Percentiles rank a stretch among this genome's conserved stretches.
phyloP scores from a whole-genome alignment of 2,888 invertebrate species.

The Apamea anceps region DNA sequence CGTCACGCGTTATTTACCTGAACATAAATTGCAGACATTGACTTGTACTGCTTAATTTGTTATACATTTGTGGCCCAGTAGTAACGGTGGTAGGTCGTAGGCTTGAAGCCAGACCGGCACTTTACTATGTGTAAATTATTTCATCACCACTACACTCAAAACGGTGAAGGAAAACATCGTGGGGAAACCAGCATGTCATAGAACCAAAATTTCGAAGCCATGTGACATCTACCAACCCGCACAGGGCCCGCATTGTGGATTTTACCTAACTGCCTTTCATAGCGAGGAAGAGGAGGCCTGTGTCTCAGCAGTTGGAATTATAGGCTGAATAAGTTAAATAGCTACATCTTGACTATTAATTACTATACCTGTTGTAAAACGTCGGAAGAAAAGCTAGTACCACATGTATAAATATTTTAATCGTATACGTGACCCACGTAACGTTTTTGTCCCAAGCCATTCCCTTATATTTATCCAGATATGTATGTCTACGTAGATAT shows the following conservation, averaged over 20 bases:
- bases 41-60: neutral
- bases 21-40: neutral
- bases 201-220: neutral
- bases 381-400: neutral
- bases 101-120: neutral
- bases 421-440: no score
- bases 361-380: no score
- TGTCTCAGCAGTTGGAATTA: neutral
- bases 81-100: neutral
- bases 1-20: neutral
- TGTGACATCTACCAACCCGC: neutral
- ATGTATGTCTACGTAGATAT: no score
- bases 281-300: neutral
- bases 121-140: no score
- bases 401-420: neutral
- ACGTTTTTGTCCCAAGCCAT: neutral
- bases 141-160: neutral
- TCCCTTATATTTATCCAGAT: neutral
- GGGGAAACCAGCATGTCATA: neutral
- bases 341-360: neutral
- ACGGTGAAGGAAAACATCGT: neutral
- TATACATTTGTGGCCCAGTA: neutral
- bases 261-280: neutral
- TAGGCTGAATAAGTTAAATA: neutral
- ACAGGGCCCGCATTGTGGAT: neutral